phyloP scores from a whole-genome alignment of 2,113 vertebrate species.

The Xiphophorus maculatus region DNA sequence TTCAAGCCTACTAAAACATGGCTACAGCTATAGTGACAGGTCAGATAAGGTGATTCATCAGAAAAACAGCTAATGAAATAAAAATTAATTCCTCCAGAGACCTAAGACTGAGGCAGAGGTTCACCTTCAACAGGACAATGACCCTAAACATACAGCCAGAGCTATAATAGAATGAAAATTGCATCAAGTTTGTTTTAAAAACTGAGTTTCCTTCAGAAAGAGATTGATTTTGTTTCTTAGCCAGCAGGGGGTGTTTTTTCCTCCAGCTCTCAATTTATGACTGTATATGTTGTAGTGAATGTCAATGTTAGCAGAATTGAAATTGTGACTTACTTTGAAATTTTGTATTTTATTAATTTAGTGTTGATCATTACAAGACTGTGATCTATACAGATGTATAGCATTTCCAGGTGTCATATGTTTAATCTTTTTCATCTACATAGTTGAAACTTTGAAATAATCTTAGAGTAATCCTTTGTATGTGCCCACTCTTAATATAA shows the following conservation, averaged over 20 bases:
- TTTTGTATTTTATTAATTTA: background rate
- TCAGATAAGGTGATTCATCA: no score
- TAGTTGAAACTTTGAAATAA: background rate
- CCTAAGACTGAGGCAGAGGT: background rate
- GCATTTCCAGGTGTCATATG: background rate
- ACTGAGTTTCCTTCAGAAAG: background rate
- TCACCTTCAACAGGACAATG: background rate
- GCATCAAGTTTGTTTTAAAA: background rate
- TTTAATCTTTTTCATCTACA: background rate
- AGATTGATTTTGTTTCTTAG: constrained; percentile 21
- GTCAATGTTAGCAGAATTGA: background rate
- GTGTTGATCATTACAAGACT: no score
- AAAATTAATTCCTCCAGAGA: no score
- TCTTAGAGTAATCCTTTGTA: background rate
- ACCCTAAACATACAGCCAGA: no score
- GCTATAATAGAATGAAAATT: background rate
- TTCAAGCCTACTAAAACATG: no score
- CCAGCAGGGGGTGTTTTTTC: constrained; percentile 70
- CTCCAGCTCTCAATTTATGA: constrained; percentile 20
- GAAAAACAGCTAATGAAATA: no score
- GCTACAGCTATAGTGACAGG: no score
- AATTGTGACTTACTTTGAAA: background rate
- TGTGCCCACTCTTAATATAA: background rate
- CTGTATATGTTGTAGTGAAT: background rate
- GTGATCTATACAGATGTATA: background rate